phyloP scores from a whole-genome alignment of 2,113 vertebrate genomes.

The Tamias sibiricus region DNA sequence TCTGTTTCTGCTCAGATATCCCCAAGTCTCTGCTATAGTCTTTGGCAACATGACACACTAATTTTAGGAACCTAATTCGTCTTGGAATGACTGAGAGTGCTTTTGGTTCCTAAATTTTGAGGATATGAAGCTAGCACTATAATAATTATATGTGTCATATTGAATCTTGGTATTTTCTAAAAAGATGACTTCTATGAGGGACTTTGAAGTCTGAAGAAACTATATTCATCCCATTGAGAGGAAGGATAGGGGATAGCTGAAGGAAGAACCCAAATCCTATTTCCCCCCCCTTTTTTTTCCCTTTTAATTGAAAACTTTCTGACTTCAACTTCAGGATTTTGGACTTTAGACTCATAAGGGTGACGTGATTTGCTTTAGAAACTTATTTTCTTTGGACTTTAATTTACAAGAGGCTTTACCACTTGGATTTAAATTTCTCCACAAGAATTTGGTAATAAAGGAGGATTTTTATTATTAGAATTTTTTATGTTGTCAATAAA shows the following conservation, averaged over 20 bases:
- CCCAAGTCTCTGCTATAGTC: neutral
- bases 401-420: conserved; percentile 44
- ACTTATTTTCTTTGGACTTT: conserved; percentile 37
- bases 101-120: conserved; percentile 4
- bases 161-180: neutral
- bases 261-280: neutral
- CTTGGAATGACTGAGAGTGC: neutral
- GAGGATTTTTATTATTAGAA: conserved; percentile 18
- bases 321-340: neutral
- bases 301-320: neutral
- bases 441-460: conserved; percentile 15
- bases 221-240: neutral
- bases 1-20: neutral
- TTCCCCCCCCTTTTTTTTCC: neutral
- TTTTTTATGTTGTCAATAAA: conserved; percentile 43
- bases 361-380: conserved; percentile 1
- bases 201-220: neutral
- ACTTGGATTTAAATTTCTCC: neutral
- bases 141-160: neutral
- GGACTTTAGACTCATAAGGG: neutral
- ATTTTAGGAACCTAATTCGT: neutral
- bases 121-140: neutral
- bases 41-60: neutral
- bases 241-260: neutral
- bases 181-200: neutral